A percentile compares a stretch with the other conserved stretches of the same genome.
Conservation (phyloP, 2,888 invertebrate species). For the Empis stercorea region DNA sequence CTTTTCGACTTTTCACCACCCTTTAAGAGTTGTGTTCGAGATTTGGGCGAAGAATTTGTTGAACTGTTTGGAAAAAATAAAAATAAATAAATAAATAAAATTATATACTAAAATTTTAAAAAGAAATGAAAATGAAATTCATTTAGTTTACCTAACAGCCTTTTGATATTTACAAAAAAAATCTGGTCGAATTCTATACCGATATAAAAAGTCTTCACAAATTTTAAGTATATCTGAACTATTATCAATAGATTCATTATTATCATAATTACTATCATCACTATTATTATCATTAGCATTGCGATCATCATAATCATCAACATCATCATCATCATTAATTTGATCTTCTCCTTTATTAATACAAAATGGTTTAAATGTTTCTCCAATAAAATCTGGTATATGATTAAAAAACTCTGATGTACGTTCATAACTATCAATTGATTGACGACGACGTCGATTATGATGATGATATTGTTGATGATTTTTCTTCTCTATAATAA, state of each 20-base stretch:
- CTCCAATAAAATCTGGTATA: constrained; percentile 26
- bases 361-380: constrained; percentile 18
- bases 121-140: too few species aligned
- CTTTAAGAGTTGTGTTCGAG: constrained; percentile 6
- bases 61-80: constrained; percentile 12
- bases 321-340: neutral
- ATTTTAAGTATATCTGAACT: constrained; percentile 34
- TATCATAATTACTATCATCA: neutral
- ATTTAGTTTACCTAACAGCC: constrained; percentile 38
- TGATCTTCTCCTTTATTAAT: constrained; percentile 3
- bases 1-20: constrained; percentile 5
- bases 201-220: constrained; percentile 49
- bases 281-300: constrained; percentile 10
- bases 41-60: constrained; percentile 13
- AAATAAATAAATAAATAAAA: neutral
- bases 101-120: too few species aligned
- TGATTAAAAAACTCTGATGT: constrained; percentile 29
- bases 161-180: constrained; percentile 61
- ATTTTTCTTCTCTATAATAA: neutral
- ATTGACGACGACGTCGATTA: neutral
- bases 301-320: constrained; percentile 5
- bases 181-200: constrained; percentile 57
- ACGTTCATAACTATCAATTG: constrained; percentile 20
- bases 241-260: constrained; percentile 13
- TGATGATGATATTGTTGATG: neutral